phyloP scores from a whole-genome alignment of 2,888 invertebrate species.

The Hydropsyche betteni region DNA sequence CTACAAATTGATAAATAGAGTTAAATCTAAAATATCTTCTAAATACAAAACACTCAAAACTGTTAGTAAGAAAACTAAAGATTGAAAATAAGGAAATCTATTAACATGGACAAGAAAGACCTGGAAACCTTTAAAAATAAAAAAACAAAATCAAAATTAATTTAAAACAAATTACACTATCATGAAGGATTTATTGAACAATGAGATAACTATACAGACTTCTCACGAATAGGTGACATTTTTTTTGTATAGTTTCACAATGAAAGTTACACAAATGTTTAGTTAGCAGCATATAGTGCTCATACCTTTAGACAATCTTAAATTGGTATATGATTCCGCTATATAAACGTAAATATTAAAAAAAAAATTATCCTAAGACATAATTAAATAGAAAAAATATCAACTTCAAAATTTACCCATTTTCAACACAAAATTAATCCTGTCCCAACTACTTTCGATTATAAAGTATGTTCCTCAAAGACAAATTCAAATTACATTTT shows the following conservation, averaged over 20 bases:
- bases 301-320: not conserved
- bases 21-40: constrained; percentile 31
- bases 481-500: constrained; percentile 8
- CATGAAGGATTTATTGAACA: too few relatives aligned
- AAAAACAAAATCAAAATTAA: too few relatives aligned
- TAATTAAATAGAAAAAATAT: constrained; percentile 9
- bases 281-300: too few relatives aligned
- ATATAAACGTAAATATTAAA: constrained; percentile 3
- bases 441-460: constrained; percentile 22
- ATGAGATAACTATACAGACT: too few relatives aligned
- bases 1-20: constrained; percentile 14
- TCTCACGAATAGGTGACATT: too few relatives aligned
- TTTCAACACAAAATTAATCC: not conserved
- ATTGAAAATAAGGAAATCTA: not conserved
- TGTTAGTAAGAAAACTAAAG: constrained; percentile 19
- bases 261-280: too few relatives aligned
- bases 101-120: not conserved
- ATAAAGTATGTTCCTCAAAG: not conserved
- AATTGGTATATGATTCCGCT: not conserved
- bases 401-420: not conserved
- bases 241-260: too few relatives aligned
- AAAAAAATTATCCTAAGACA: constrained; percentile 2
- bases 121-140: too few relatives aligned
- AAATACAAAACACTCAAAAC: constrained; percentile 35
- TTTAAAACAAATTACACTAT: too few relatives aligned